phyloP scores from a whole-genome alignment of 2,888 invertebrate species.

The Cataglyphis altisquamis region DNA sequence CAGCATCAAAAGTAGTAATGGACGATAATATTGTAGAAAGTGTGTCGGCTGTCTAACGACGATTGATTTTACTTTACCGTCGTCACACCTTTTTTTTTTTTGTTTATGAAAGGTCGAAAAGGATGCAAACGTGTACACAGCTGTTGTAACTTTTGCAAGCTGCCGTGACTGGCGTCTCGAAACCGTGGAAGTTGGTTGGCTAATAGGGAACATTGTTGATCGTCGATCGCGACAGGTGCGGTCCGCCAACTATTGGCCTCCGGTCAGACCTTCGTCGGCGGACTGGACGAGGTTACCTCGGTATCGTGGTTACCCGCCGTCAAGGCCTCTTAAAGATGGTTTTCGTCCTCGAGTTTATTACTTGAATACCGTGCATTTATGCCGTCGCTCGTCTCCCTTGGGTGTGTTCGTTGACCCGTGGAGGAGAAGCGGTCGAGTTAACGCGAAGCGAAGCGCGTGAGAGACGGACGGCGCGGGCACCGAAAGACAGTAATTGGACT shows the following conservation, averaged over 20 bases:
- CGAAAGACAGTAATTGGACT: conserved; percentile 58
- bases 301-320: conserved; percentile 62
- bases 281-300: conserved; percentile 55
- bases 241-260: conserved; percentile 41
- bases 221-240: conserved; percentile 53
- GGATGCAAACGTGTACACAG: neutral
- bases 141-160: conserved; percentile 30
- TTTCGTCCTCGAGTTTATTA: conserved; percentile 60
- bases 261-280: conserved; percentile 48
- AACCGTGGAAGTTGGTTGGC: conserved; percentile 21
- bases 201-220: conserved; percentile 54
- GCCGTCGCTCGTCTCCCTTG: conserved; percentile 59
- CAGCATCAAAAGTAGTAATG: neutral
- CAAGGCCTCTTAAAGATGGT: conserved; percentile 63
- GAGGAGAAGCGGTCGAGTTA: conserved; percentile 54
- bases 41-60: neutral
- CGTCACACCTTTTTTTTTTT: neutral
- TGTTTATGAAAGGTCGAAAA: neutral
- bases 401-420: conserved; percentile 55
- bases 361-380: conserved; percentile 58
- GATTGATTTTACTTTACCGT: conserved; percentile 1
- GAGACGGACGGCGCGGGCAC: conserved; percentile 54
- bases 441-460: conserved; percentile 57
- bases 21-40: neutral
- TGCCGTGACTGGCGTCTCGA: conserved; percentile 27